Percentiles rank a stretch among this genome's conserved stretches.
phyloP scores from a whole-genome alignment of 2,888 invertebrate genomes.

The Idaea straminata region DNA sequence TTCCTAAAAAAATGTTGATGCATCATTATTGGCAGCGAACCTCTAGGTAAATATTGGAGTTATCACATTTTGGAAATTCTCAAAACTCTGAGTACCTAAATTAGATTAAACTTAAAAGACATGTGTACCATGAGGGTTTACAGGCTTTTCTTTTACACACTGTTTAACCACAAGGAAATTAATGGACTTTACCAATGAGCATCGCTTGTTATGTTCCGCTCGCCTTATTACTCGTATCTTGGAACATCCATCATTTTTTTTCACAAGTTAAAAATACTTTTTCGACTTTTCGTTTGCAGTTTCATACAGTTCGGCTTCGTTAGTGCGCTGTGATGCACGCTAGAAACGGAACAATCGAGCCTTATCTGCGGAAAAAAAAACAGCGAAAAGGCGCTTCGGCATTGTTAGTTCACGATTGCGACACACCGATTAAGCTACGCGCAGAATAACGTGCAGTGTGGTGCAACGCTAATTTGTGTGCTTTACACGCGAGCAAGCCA shows the following conservation, averaged over 20 bases:
- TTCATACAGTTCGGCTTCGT: conserved; percentile 20
- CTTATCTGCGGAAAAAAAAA: conserved; percentile 55
- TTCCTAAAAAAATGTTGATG: too few species aligned
- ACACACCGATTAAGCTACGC: conserved; percentile 55
- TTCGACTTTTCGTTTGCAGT: not conserved
- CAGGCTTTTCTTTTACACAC: too few species aligned
- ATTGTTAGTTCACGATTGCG: conserved; percentile 62
- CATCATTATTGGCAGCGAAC: too few species aligned
- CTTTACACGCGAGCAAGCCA: conserved; percentile 60
- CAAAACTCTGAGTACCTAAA: too few species aligned
- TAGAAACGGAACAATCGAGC: conserved; percentile 49
- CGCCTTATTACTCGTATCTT: not conserved
- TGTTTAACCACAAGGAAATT: not conserved
- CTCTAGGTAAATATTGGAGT: too few species aligned
- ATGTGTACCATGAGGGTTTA: too few species aligned
- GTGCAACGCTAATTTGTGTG: conserved; percentile 57
- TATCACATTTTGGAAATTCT: too few species aligned
- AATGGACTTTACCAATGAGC: not conserved
- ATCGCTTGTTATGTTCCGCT: not conserved
- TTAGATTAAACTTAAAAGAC: too few species aligned
- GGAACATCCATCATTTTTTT: not conserved
- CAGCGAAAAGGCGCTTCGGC: conserved; percentile 47
- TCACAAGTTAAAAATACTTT: not conserved
- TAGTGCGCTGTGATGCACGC: conserved; percentile 47
- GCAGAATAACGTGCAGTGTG: not conserved